These are phyloP conservation scores for Phalacrocorax brasilianus DNA, from an alignment of 2,113 vertebrate genomes.

Conservation along the genomic window DNA sequence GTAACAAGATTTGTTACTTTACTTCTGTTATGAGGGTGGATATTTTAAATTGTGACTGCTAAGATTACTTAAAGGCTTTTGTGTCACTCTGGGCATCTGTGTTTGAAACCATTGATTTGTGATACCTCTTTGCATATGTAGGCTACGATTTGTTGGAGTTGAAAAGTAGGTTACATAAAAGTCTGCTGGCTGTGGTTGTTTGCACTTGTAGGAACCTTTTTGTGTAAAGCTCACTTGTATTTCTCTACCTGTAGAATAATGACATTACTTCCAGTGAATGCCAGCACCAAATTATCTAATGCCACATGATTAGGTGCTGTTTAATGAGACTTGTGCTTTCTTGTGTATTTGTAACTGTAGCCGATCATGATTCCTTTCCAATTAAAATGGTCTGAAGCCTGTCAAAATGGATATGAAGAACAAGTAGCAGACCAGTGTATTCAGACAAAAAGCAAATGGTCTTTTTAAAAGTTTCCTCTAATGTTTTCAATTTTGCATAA, in stretches of 20 bases:
- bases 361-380: not conserved
- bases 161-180: not conserved
- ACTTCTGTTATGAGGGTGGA: not conserved
- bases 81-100: not conserved
- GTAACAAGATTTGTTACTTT: not conserved
- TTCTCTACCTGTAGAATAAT: not conserved
- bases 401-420: not conserved
- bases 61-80: not conserved
- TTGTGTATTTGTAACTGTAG: not conserved
- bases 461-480: not conserved
- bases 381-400: not conserved
- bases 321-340: not conserved
- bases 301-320: not conserved
- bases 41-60: not conserved
- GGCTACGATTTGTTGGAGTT: not conserved
- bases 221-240: not conserved
- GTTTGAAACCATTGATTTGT: not conserved
- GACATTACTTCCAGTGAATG: not conserved
- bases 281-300: not conserved
- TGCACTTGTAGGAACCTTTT: not conserved
- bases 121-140: not conserved
- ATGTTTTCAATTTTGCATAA: not conserved
- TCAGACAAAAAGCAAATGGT: not conserved
- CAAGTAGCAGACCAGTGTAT: not conserved
- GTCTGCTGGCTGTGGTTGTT: not conserved